Base-by-base conservation (phyloP, 1,140 invertebrate genomes). In the Cheumatopsyche charites region DNA sequence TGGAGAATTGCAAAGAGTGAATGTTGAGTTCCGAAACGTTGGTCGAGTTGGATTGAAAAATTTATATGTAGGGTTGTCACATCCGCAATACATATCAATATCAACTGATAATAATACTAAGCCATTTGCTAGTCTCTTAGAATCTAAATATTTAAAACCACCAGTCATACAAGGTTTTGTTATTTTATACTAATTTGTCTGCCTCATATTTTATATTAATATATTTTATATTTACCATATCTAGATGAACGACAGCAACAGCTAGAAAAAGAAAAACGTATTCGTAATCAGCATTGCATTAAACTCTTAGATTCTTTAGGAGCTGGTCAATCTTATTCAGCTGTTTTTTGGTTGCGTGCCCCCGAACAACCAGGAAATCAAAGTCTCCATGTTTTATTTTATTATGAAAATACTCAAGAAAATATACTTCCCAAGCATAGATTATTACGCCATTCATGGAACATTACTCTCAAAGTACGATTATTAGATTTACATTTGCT, bases 1-100 rank as follows among this genome's bases (percentile, higher is more conserved):
- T 77, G 91, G 92, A 5, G 91, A 94, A 81, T 83, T 94, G 41
- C 87, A 89, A 77, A 85, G 82, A 29, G 80, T 93, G 4, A 86
- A 87, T 49, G 83, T 94, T 1, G 87, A 89, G 66, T 85, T 94
- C 26, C 86, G 85, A 49, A 94, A 94, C 77, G 83, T 86, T 29
- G 91, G 92, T 11, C 87, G 87, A 19, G 85, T 88, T 12, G 82
- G 88, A 1, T 80, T 94, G 75, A 85, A 85, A 61, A 88, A 88
- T 76, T 81, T 94, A 21, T 82, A 89, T 69, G 79, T 94, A 23
- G 89, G 88, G 2, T 89, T 89, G 0, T 88, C 88, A 1, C 87
- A 88, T 77, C 90, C 92, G 0, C 87, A 90, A 75, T 84, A 91
- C 62, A 86, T 93, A 78, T 86, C 87, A 0, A 79, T 92, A 0